These are phyloP conservation scores for Pelobates fuscus DNA, from an alignment of 2,113 vertebrate genomes.

Conservation along the genomic window DNA sequence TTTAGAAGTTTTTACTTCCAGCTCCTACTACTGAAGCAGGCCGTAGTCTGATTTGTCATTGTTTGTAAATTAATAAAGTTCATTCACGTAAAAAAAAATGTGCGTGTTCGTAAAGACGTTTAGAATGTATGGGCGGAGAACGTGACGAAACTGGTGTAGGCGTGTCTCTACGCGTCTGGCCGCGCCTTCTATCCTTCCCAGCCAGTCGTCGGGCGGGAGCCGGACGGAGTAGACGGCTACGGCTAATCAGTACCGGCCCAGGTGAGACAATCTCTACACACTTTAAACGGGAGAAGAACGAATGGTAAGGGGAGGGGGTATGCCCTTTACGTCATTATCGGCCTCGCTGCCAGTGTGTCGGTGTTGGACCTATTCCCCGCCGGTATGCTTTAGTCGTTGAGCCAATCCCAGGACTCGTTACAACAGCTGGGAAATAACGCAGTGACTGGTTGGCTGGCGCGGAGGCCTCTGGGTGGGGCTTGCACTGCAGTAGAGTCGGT, in stretches of 20 bases:
- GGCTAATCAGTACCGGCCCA: neutral
- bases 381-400: neutral
- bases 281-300: neutral
- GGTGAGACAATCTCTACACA: constrained; percentile 1
- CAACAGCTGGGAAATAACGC: neutral
- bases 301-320: neutral
- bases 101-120: too few species aligned
- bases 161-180: constrained; percentile 12
- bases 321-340: neutral
- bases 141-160: constrained; percentile 2
- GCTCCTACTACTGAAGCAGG: too few species aligned
- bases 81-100: too few species aligned
- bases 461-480: constrained; percentile 1
- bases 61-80: constrained; percentile 41
- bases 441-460: neutral
- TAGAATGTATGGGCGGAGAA: constrained; percentile 19
- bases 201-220: constrained; percentile 46
- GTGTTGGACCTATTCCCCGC: neutral
- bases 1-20: too few species aligned
- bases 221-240: constrained; percentile 35
- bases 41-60: too few species aligned
- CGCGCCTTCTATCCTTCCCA: constrained; percentile 31
- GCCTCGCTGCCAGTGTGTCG: neutral
- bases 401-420: constrained; percentile 14
- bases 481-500: neutral